Percentiles rank a stretch among this genome's conserved stretches.
Conservation (phyloP, 2,113 vertebrate species). For the Eclectus roratus region DNA sequence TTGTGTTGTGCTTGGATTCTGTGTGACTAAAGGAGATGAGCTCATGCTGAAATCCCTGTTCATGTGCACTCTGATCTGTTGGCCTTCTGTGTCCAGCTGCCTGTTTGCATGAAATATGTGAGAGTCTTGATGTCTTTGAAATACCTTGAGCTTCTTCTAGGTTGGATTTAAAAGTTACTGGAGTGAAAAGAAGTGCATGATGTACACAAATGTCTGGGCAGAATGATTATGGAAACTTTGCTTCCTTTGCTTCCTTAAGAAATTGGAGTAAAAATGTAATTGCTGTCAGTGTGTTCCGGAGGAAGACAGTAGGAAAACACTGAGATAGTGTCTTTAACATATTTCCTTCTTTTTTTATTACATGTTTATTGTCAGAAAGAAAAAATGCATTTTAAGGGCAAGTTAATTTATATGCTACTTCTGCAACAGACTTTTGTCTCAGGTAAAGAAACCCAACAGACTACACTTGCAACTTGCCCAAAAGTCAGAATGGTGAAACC, state of each 20-base stretch:
- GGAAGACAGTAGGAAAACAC: neutral
- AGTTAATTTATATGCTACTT: neutral
- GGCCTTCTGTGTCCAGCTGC: neutral
- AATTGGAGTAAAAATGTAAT: neutral
- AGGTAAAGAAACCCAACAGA: neutral
- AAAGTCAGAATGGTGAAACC: neutral
- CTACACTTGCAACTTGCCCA: neutral
- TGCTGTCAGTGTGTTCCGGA: neutral
- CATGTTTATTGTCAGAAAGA: neutral
- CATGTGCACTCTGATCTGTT: neutral
- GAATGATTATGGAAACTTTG: neutral
- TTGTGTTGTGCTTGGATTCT: neutral
- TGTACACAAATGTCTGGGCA: neutral
- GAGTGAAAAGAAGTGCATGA: neutral
- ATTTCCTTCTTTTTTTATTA: neutral
- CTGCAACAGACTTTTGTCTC: neutral
- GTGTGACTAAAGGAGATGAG: neutral
- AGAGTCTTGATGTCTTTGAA: neutral
- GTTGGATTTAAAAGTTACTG: neutral
- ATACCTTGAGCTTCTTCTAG: neutral
- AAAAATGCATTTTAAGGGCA: neutral
- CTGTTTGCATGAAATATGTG: neutral
- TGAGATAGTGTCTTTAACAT: neutral
- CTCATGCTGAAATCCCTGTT: neutral
- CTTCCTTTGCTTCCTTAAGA: slow-evolving; percentile 12